phyloP scores from a whole-genome alignment of 2,113 vertebrate genomes.

The Phocoena phocoena region DNA sequence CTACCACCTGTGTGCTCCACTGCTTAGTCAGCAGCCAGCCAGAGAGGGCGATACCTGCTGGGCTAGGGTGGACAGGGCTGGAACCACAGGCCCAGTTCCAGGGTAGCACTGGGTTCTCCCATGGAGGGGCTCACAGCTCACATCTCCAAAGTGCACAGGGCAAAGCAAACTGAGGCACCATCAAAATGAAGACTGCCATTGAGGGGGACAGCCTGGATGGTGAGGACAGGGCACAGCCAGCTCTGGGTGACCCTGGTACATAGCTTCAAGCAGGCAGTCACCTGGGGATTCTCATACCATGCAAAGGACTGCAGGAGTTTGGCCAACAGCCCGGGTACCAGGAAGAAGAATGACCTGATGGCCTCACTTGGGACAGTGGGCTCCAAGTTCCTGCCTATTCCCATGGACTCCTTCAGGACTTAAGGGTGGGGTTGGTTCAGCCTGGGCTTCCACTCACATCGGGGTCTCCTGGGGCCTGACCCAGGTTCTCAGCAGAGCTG shows the following conservation, averaged over 20 bases:
- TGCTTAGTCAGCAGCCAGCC: neutral
- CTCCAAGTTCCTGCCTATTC: neutral
- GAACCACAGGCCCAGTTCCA: neutral
- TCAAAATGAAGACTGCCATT: too few species aligned
- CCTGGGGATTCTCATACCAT: neutral
- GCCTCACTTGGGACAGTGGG: too few species aligned
- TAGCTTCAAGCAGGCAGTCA: neutral
- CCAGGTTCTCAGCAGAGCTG: neutral
- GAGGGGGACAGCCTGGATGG: neutral
- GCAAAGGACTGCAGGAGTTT: neutral
- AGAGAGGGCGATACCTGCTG: neutral
- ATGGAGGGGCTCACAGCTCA: neutral
- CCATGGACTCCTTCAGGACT: neutral
- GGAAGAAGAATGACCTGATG: neutral
- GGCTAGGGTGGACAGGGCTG: neutral
- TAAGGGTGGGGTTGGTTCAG: neutral
- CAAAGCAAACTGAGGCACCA: neutral
- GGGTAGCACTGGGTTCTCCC: neutral
- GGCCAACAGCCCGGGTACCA: neutral
- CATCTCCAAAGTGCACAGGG: neutral
- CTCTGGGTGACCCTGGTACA: neutral
- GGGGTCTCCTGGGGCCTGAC: neutral
- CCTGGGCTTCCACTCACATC: neutral
- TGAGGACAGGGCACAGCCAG: neutral
- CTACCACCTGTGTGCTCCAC: neutral